Base-by-base conservation (phyloP, 2,797 vertebrate species). In the Diplodus puntazzo region DNA sequence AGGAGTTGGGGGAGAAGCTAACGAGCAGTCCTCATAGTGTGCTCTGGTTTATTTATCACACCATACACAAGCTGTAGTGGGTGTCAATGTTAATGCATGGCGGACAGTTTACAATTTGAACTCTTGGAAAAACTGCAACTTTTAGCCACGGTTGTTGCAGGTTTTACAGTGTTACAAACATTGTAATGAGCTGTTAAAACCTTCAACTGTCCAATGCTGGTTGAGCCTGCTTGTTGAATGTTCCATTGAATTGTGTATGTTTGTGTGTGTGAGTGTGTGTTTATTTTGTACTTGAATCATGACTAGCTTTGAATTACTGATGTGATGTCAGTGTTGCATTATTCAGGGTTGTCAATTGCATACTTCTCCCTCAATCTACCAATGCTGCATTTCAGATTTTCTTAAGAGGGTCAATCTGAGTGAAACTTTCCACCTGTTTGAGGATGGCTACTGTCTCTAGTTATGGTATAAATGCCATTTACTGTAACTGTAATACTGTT, bases 401-500 rank as follows among this genome's bases (percentile, higher is more conserved):
- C 73, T 86, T 76, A 74, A 72, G 72, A 79, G 68, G 83, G 69
- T 80, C 73, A 76, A 77, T 89, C 58, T 75, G 75, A 88, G 74
- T 75, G 77, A 87, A 39, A 82, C 78, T 64, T 76, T 83, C 50
- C 60, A 75, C 75, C 72, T 75, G 76, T 89, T 80, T 74, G 70
- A 85, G 52, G 70, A 83, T 46, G 69, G 76, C 79, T 85, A 72
- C 77, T 62, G 68, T 90, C 69, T 87, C 52, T 55, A 75, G 76
- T 89, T 85, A 76, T 82, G 73, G 84, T 89, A 79, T 81, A 74
- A 82, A 86, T 84, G 75, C 82, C 57, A 84, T 85, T 86, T 76
- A 89, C 90, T 94, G 91, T 93, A 92, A 92, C 83, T 90, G 84
- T 92, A 91, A 89, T 74, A 87, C 85, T 86, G 84, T 90, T 92